Evolutionary conservation across 2,888 invertebrate species (phyloP).

Genomic region (Abrostola tripartita): DNA sequence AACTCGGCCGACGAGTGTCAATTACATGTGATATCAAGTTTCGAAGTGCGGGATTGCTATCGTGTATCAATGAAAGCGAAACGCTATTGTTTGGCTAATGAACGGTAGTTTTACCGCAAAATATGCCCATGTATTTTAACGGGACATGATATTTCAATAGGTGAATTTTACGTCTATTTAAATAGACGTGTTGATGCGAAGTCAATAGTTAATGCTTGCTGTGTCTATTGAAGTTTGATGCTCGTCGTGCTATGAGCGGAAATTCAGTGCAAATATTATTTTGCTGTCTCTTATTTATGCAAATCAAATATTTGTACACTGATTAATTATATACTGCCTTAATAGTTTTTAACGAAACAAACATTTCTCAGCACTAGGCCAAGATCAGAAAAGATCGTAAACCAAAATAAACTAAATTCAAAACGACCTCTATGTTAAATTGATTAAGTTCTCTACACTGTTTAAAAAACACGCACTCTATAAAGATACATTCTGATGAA

Average conservation of each 20-base stretch:
- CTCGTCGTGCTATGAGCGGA: slow-evolving; percentile 6
- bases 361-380: no score
- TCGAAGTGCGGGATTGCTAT: slow-evolving; percentile 51
- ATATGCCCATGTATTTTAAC: slow-evolving; percentile 44
- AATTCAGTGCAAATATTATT: slow-evolving; percentile 22
- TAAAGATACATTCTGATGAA: no score
- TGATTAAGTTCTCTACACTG: no score
- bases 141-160: slow-evolving; percentile 28
- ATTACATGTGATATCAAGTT: slow-evolving; percentile 57
- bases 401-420: no score
- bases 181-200: slow-evolving; percentile 15
- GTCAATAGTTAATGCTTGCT: slow-evolving; percentile 12
- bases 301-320: slow-evolving; percentile 24
- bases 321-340: slow-evolving; percentile 17
- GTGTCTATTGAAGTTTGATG: slow-evolving; percentile 14
- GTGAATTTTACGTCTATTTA: slow-evolving; percentile 17
- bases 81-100: slow-evolving; percentile 58
- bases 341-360: slow-evolving; percentile 12
- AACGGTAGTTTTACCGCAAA: slow-evolving; percentile 62
- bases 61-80: slow-evolving; percentile 64
- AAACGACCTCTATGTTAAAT: no score
- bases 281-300: slow-evolving; percentile 11
- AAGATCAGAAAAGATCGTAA: no score
- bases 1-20: slow-evolving; percentile 46
- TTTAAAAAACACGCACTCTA: no score